Evolutionary conservation across 2,113 vertebrate genomes (phyloP).

Genomic region (Amazona vittata): DNA sequence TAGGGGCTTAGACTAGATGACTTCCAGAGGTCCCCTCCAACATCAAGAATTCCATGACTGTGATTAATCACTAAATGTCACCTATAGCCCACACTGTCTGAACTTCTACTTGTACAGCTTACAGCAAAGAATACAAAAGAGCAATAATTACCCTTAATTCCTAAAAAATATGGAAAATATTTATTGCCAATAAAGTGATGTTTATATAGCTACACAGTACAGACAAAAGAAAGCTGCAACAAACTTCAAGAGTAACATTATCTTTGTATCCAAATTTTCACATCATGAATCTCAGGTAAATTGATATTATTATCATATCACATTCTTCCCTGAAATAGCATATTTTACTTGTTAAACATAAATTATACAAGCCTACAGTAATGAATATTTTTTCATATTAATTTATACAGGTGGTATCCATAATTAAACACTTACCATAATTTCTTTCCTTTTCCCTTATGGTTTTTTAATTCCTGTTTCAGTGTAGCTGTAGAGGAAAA

Average conservation of each 20-base stretch:
- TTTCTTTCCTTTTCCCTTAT: slow-evolving; percentile 68
- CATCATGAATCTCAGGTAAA: neutral
- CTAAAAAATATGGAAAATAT: neutral
- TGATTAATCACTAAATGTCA: neutral
- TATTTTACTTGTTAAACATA: neutral
- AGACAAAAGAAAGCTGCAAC: neutral
- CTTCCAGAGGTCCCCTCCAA: neutral
- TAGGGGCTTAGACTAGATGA: neutral
- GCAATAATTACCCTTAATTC: neutral
- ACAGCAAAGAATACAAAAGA: neutral
- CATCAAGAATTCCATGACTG: neutral
- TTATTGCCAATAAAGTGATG: neutral
- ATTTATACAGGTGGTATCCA: neutral
- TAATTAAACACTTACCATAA: slow-evolving; percentile 43
- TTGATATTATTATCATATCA: neutral
- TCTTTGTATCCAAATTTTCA: neutral
- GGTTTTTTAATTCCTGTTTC: slow-evolving; percentile 77
- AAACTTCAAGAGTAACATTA: neutral
- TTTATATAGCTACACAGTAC: neutral
- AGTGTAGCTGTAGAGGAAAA: slow-evolving; percentile 68
- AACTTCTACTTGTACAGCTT: neutral
- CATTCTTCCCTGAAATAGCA: neutral
- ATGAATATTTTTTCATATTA: neutral
- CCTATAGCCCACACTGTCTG: neutral
- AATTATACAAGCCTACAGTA: slow-evolving; percentile 7